Conservation (phyloP, 2,888 invertebrate species). For the Dasysyrphus tricinctus region DNA sequence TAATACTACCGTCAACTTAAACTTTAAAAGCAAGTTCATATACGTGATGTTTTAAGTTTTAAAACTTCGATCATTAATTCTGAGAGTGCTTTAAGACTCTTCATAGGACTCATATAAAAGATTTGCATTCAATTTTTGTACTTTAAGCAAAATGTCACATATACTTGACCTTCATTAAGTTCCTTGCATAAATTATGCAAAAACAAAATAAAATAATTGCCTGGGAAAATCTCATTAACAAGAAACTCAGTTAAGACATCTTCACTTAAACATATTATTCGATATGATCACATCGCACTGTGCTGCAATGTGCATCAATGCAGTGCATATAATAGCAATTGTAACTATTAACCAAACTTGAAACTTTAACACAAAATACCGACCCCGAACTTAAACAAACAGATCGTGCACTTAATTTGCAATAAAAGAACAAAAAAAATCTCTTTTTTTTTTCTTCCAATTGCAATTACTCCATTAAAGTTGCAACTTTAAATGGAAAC, state of each 20-base stretch:
- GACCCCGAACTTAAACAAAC: constrained; percentile 59
- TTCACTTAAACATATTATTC: constrained; percentile 14
- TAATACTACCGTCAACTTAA: too few species aligned
- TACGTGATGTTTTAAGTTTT: too few species aligned
- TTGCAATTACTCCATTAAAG: constrained; percentile 57
- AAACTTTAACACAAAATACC: constrained; percentile 55
- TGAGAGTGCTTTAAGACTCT: too few species aligned
- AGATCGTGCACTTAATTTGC: constrained; percentile 67
- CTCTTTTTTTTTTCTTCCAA: not conserved
- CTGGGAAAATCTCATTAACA: constrained; percentile 43
- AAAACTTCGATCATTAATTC: too few species aligned
- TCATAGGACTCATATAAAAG: too few species aligned
- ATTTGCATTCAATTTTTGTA: too few species aligned
- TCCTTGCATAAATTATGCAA: not conserved
- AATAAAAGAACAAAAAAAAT: constrained; percentile 6
- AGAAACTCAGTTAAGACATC: constrained; percentile 48
- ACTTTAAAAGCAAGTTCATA: too few species aligned
- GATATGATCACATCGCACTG: constrained; percentile 40
- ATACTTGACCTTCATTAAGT: constrained; percentile 3
- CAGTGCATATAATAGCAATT: constrained; percentile 17
- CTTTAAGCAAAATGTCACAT: not conserved
- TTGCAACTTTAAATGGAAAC: constrained; percentile 56
- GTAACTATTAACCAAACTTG: constrained; percentile 47
- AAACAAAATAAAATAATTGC: constrained; percentile 16
- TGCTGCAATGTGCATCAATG: not conserved